These are phyloP conservation scores for Epinotia bilunana DNA, from an alignment of 2,888 invertebrate genomes.

Conservation along the genomic window DNA sequence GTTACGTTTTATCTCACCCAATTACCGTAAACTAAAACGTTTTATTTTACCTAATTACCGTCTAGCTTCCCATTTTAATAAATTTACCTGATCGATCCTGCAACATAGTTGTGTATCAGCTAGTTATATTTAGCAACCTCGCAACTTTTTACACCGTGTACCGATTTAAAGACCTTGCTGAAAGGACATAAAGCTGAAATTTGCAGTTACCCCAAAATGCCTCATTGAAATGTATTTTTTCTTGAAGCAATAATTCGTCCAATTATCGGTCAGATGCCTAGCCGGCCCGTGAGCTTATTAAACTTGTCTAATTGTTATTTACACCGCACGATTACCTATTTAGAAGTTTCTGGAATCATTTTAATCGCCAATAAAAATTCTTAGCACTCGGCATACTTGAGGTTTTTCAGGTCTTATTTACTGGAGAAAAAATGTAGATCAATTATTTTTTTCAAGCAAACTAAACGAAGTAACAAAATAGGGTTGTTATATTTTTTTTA, in stretches of 20 bases:
- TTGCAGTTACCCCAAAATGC: not conserved
- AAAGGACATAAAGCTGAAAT: constrained; percentile 3
- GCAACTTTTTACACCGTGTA: not conserved
- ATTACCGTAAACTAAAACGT: too few species aligned
- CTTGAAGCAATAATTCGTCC: constrained; percentile 15
- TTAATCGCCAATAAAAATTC: constrained; percentile 29
- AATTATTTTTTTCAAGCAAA: constrained; percentile 4
- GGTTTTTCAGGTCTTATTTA: constrained; percentile 17
- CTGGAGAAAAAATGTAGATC: constrained; percentile 18
- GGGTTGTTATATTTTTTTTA: not conserved
- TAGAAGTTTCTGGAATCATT: constrained; percentile 30
- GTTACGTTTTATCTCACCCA: too few species aligned
- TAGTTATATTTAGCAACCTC: not conserved
- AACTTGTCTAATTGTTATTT: constrained; percentile 21
- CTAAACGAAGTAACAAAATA: too few species aligned
- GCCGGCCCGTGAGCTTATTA: constrained; percentile 15
- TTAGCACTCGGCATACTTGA: constrained; percentile 1
- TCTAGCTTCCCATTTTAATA: not conserved
- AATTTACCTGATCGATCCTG: not conserved
- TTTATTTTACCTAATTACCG: not conserved
- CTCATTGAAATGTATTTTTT: constrained; percentile 8
- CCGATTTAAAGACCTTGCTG: not conserved
- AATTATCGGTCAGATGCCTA: constrained; percentile 25
- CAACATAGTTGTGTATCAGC: not conserved
- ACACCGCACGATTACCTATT: constrained; percentile 15